Percentiles rank a stretch among this genome's conserved stretches.
phyloP scores from a whole-genome alignment of 2,797 vertebrate species.

The Ctenosaura bakeri region DNA sequence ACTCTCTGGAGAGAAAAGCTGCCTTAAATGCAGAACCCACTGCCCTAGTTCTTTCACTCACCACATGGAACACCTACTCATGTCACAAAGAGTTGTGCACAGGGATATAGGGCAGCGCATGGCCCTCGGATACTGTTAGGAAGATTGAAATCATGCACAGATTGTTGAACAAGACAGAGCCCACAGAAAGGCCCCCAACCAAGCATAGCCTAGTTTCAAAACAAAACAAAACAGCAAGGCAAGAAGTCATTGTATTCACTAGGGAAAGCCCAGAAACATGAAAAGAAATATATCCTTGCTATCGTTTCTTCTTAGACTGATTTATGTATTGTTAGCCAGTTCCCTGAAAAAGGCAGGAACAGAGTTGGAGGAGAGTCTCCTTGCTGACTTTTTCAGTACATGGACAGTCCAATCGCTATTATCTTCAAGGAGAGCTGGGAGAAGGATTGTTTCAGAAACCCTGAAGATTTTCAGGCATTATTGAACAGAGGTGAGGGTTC shows the following conservation, averaged over 20 bases:
- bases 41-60: background rate
- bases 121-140: background rate
- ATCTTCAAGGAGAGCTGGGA: too few species aligned
- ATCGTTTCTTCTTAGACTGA: background rate
- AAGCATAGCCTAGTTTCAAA: background rate
- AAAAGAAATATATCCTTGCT: background rate
- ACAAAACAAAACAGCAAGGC: background rate
- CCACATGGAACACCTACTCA: background rate
- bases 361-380: background rate
- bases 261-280: background rate
- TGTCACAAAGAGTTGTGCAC: background rate
- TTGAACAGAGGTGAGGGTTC: too few species aligned
- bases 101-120: background rate
- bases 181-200: background rate
- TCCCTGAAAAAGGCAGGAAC: background rate
- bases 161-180: background rate
- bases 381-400: too few species aligned
- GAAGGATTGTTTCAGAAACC: too few species aligned
- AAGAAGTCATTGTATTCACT: background rate
- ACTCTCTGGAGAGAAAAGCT: background rate
- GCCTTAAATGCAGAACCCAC: background rate
- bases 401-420: too few species aligned
- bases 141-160: conserved; percentile 3
- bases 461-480: too few species aligned
- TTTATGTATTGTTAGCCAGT: background rate